Base-by-base conservation (phyloP, 2,797 vertebrate genomes). In the Betta splendens region DNA sequence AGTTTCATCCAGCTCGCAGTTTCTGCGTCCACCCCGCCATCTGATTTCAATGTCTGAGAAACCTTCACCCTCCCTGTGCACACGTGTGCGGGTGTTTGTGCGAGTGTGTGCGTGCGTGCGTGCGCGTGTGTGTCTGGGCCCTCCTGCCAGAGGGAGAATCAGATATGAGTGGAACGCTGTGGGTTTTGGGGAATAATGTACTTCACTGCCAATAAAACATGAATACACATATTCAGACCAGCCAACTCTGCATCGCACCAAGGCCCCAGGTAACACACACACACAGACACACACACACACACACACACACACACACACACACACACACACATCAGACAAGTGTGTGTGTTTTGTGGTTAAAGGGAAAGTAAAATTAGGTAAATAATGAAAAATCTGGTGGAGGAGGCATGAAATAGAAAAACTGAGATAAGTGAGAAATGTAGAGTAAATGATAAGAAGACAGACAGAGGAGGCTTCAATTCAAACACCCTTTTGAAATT, bases 151-250 rank as follows among this genome's bases (percentile, higher is more conserved):
- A 79, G 75, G 81, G 67, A 71, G 71, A 80, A 87, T 81, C 81
- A 90, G 89, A 92, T 89, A 92, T 89, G 83, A 86, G 86, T 85
- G 87, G 87, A 91, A 89, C 84, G 87, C 79, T 88, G 87, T 45
- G 87, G 89, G 77, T 87, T 87, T n/a, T 85, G 70, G 70, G 76
- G 82, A 83, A 88, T 87, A 87, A 90, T 89, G 84, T 80, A 83
- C 75, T 69, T 83, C 83, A 80, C 81, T 90, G 87, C 84, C 80
- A 89, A 89, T 87, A 85, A 91, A 85, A 87, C 85, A 87, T 89
- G 83, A 93, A 92, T 91, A 85, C 86, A 87, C 82, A 90, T 82
- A 82, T 87, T 87, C 69, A 88, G 75, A 69, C 16, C 51, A 79
- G 85, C 73, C 78, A 84, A 76, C 12, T 61, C 54, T 79, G 55